Evolutionary conservation across 2,888 invertebrate species (phyloP).

Genomic region (Himalopsyche japonica): DNA sequence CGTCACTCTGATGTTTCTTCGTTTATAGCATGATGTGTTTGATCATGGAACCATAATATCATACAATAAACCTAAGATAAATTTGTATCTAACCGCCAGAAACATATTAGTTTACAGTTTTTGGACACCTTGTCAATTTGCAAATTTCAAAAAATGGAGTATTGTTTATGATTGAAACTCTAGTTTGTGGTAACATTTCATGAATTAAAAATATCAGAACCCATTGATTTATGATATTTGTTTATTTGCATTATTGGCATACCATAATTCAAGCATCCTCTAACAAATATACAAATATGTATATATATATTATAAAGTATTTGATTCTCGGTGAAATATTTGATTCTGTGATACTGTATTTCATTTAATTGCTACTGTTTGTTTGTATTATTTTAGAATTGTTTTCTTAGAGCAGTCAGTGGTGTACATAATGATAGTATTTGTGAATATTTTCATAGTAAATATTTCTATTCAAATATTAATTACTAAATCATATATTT

Average conservation of each 20-base stretch:
- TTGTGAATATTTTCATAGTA: background rate
- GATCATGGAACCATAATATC: no score
- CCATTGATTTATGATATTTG: background rate
- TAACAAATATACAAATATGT: background rate
- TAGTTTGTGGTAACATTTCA: background rate
- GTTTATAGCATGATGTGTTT: no score
- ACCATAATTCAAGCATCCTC: no score
- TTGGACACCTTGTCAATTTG: no score
- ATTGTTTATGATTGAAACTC: background rate
- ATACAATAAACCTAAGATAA: no score
- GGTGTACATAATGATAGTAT: background rate
- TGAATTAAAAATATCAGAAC: background rate
- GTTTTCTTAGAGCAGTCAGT: background rate
- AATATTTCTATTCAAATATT: background rate
- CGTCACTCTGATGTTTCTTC: no score
- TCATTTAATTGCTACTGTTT: background rate
- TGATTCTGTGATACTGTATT: background rate
- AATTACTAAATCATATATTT: background rate
- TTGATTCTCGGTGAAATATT: background rate
- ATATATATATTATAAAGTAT: background rate
- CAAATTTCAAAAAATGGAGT: no score
- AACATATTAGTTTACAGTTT: no score
- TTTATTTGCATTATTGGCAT: no score
- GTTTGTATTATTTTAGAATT: background rate
- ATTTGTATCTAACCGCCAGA: no score